Base-by-base conservation (phyloP, 2,797 vertebrate genomes). In the Lepilemur septentrionalis region DNA sequence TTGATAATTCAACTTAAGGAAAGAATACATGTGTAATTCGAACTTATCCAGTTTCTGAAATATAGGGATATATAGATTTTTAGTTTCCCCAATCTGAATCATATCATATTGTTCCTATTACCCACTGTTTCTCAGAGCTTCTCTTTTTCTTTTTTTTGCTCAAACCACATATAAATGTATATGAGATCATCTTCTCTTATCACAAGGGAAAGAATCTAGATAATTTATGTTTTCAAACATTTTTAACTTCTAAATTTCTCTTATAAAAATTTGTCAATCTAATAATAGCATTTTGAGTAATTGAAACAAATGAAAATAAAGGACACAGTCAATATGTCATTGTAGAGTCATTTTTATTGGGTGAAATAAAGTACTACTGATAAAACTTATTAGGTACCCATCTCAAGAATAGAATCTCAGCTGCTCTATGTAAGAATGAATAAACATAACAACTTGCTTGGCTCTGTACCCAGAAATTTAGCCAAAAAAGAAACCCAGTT, bases 251-350 rank as follows among this genome's bases (percentile, higher is more conserved):
- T 61, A 46, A 93, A 82, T 94, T 94, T 90, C 81, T 98, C 84
- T 91, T 79, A 38, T 91, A 96, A 97, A 97, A 88, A 91, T 81
- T 61, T 94, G 46, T 63, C 91, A 70, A 69, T 87, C 91, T 92
- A 96, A 90, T 96, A 95, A 90, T 97, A 94, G 23, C 57, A 94
- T 95, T 97, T 95, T 92, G 80, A 97, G 50, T 97, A 90, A 97
- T 82, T 97, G 80, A 97, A 94, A 88, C 78, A 93, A 38, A 88
- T 96, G 67, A 96, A 90, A 97, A 96, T 43, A 97, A 91, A 92
- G 32, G 67, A 76, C 69, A 85, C 7, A 93, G 85, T 90, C 61
- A 82, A 0, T 93, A 90, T 95, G 83, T 97, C 70, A 96, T 75
- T 82, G 22, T 46, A 70, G 67, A 94, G 46, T 90, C 93, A 93